Evolutionary conservation across 2,888 invertebrate genomes (phyloP).

Genomic region (Cantharis flavilabris): DNA sequence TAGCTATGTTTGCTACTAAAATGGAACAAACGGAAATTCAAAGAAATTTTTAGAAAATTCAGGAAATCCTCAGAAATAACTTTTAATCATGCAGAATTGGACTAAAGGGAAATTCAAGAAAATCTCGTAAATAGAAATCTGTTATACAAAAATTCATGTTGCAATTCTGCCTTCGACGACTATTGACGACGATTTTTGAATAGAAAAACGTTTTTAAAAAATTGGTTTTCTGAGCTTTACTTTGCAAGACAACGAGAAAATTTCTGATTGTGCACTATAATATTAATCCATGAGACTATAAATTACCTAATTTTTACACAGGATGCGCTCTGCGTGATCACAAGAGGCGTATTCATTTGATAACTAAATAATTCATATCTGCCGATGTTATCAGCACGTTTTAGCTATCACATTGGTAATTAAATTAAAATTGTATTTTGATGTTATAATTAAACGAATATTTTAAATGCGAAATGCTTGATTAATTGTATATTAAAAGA

Average conservation of each 20-base stretch:
- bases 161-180: too few relatives aligned
- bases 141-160: too few relatives aligned
- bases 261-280: not conserved
- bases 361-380: not conserved
- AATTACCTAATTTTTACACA: not conserved
- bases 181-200: too few relatives aligned
- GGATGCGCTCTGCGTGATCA: not conserved
- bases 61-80: too few relatives aligned
- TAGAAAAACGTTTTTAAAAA: too few relatives aligned
- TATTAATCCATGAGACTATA: not conserved
- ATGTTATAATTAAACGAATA: not conserved
- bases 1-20: too few relatives aligned
- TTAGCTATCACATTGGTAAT: not conserved
- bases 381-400: not conserved
- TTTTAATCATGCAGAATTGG: too few relatives aligned
- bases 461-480: not conserved
- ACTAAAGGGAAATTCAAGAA: too few relatives aligned
- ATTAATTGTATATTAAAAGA: not conserved
- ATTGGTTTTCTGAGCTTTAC: not conserved
- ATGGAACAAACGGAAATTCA: too few relatives aligned
- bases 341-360: not conserved
- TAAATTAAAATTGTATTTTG: not conserved
- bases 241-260: not conserved
- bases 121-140: too few relatives aligned
- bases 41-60: too few relatives aligned